Evolutionary conservation across 1,140 invertebrate genomes (phyloP), one percentile per base, ranked within the genome.

Genomic region (Caenorhabditis latens): DNA sequence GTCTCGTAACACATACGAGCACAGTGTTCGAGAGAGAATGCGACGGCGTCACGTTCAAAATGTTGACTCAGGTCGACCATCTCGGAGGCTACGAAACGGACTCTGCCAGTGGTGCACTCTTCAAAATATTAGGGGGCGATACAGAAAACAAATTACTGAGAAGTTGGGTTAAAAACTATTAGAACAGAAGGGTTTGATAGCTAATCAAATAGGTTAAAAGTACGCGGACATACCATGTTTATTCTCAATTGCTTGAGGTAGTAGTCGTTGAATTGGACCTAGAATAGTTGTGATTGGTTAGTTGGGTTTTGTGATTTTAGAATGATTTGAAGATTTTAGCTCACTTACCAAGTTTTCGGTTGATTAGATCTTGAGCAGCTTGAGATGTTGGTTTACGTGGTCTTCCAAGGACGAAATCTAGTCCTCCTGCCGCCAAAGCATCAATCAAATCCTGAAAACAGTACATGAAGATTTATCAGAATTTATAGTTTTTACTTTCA

Each of bases 21-120:
- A 88, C 91, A 92, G 71, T 91, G 91, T 16, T 88, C 61, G 61
- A 92, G 84, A 16, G 92, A 89, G 46, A 88, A 88, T 13, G 89
- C 86, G n/a, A 89, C 86, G 24, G 89, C 86, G 32, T 92, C 92
- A 40, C 91, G 40, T 55, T 92, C 90, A n/a, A 90, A 88, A 55
- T 92, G 92, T 9, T 88, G 79, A 46, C 87, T 55, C 57, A 88
- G 90, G 79, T 92, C 90, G 9, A 50, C 67, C 46, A 92, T 57
- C 53, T 87, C 67, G 50, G 86, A 67, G n/a, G 87, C 91, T 43
- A 88, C 57, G 65, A 92, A 91, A 13, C 58, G 75, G n/a, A 91
- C 57, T 63, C 75, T 50, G n/a, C 90, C 90, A 53, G 82, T 63
- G n/a, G 88, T 63, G 83, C 90, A 91, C 40, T 89, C 90, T 91